These are phyloP conservation scores for Phoxinus phoxinus DNA, from an alignment of 2,113 vertebrate species.

Conservation along the genomic window DNA sequence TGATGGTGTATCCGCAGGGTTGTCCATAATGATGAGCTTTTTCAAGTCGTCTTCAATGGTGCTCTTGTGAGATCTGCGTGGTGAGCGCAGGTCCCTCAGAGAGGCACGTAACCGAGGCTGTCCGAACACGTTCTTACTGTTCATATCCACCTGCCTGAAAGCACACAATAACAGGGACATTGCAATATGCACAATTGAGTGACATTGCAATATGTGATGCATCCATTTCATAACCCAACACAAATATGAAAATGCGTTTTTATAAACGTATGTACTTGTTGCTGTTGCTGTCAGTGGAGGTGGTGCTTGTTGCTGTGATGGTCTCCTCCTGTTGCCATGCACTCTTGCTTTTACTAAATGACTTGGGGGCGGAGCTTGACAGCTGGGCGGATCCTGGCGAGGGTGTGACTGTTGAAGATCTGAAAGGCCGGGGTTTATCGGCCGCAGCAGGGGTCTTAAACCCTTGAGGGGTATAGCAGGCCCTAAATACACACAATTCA, in stretches of 20 bases:
- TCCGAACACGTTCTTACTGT: conserved; percentile 89
- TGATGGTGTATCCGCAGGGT: conserved; percentile 73
- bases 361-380: conserved; percentile 87
- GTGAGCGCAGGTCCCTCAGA: conserved; percentile 89
- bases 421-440: conserved; percentile 74
- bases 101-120: conserved; percentile 88
- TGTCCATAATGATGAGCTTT: conserved; percentile 93
- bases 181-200: no score
- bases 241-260: background rate
- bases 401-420: conserved; percentile 71
- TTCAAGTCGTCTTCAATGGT: conserved; percentile 92
- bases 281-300: conserved; percentile 66
- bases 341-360: conserved; percentile 78
- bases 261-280: conserved; percentile 67
- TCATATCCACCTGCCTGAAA: conserved; percentile 83
- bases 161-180: background rate
- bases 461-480: conserved; percentile 79
- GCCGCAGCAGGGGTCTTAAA: conserved; percentile 75
- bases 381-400: conserved; percentile 79
- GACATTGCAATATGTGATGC: background rate
- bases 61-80: conserved; percentile 86
- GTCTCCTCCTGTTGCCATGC: conserved; percentile 77
- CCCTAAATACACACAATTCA: conserved; percentile 59
- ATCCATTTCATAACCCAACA: background rate
- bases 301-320: conserved; percentile 61